These are phyloP conservation scores for Chrysoperla carnea DNA, from an alignment of 1,140 invertebrate species.

Conservation along the genomic window DNA sequence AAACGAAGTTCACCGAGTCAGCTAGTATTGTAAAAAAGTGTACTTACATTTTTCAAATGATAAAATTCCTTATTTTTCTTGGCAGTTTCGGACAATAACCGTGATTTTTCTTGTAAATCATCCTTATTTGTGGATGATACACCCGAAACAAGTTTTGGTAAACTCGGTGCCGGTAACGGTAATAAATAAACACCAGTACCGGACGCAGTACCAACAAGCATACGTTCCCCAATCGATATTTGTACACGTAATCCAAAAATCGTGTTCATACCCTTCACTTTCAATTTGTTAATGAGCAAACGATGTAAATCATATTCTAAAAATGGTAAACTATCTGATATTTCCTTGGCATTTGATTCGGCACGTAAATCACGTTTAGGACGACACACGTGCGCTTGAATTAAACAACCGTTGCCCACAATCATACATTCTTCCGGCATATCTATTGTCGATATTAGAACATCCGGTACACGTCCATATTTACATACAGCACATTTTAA, in stretches of 20 bases:
- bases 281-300: conserved; percentile 76
- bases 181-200: conserved; percentile 67
- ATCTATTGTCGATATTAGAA: conserved; percentile 78
- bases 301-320: conserved; percentile 90
- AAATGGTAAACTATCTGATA: conserved; percentile 84
- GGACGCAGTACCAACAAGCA: conserved; percentile 73
- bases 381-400: conserved; percentile 64
- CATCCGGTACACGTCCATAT: conserved; percentile 71
- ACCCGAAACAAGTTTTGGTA: conserved; percentile 45
- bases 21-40: too few relatives aligned
- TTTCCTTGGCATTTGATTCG: conserved; percentile 83
- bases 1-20: too few relatives aligned
- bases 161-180: conserved; percentile 49
- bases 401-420: conserved; percentile 55
- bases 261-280: conserved; percentile 88
- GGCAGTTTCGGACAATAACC: conserved; percentile 43
- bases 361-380: conserved; percentile 60
- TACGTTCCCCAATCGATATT: conserved; percentile 72
- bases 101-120: conserved; percentile 42
- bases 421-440: conserved; percentile 54
- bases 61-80: conserved; percentile 51
- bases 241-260: conserved; percentile 71
- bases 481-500: conserved; percentile 31
- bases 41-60: conserved; percentile 30
- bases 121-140: conserved; percentile 42